Percentiles rank a stretch among this genome's conserved stretches.
Evolutionary conservation across 1,140 invertebrate species (phyloP).

Genomic region (Arctopsyche grandis): DNA sequence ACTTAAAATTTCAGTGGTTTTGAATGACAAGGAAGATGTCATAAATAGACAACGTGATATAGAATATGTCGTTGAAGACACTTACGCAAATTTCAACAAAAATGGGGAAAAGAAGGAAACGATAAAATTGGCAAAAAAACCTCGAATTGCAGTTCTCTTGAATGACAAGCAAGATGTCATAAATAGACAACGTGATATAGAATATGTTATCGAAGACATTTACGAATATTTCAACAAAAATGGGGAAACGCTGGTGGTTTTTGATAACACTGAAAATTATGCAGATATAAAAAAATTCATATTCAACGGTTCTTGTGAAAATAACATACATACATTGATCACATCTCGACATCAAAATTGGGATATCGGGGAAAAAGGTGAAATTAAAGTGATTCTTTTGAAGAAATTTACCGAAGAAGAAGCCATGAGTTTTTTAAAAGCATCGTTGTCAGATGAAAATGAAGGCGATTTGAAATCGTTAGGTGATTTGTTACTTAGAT

Average conservation of each 20-base stretch:
- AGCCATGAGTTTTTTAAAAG: neutral
- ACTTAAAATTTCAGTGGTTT: no score
- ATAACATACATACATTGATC: neutral
- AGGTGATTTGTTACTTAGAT: neutral
- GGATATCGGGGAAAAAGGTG: neutral
- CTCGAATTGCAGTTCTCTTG: no score
- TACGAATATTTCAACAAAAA: neutral
- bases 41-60: neutral
- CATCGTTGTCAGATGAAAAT: neutral
- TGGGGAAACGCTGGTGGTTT: neutral
- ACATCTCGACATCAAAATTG: neutral
- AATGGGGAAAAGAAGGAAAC: neutral
- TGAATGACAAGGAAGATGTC: no score
- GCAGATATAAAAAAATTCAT: neutral
- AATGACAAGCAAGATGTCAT: no score
- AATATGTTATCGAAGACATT: no score
- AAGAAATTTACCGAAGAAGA: neutral
- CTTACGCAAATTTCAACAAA: neutral
- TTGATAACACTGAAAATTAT: neutral
- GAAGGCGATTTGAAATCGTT: neutral
- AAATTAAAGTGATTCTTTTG: neutral
- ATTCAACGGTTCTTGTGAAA: neutral
- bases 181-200: no score
- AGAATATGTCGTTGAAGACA: neutral
- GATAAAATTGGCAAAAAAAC: neutral